A percentile compares a stretch with the other conserved stretches of the same genome.
phyloP scores from a whole-genome alignment of 2,888 invertebrate species.

The Lacanobia oleracea region DNA sequence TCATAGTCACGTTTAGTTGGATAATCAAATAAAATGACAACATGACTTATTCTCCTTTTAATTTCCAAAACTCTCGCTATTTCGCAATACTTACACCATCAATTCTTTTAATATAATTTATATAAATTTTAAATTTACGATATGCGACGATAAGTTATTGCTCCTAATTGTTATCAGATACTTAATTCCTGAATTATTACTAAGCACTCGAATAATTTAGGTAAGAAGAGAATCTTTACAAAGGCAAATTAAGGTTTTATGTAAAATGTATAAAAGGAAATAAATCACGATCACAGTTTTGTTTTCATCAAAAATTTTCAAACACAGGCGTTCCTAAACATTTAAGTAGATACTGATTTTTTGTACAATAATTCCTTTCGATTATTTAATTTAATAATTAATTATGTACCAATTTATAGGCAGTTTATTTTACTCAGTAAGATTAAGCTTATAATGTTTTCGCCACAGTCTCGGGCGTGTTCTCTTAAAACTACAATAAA shows the following conservation, averaged over 20 bases:
- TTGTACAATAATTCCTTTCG: slow-evolving; percentile 66
- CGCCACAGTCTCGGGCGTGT: slow-evolving; percentile 53
- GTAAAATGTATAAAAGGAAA: slow-evolving; percentile 63
- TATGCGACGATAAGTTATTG: slow-evolving; percentile 86
- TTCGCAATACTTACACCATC: slow-evolving; percentile 78
- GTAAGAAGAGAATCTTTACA: slow-evolving; percentile 44
- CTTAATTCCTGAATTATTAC: slow-evolving; percentile 61
- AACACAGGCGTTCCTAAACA: slow-evolving; percentile 37
- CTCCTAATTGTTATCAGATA: slow-evolving; percentile 72
- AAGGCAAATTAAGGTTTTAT: slow-evolving; percentile 27
- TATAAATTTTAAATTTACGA: slow-evolving; percentile 80
- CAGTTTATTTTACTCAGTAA: slow-evolving; percentile 41
- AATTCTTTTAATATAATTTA: slow-evolving; percentile 71
- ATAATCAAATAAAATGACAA: slow-evolving; percentile 51
- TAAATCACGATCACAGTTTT: slow-evolving; percentile 66
- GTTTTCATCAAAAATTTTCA: slow-evolving; percentile 53
- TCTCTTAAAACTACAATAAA: slow-evolving; percentile 20
- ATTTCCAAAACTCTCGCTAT: slow-evolving; percentile 83
- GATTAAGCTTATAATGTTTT: slow-evolving; percentile 21
- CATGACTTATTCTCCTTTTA: slow-evolving; percentile 75
- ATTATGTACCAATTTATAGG: slow-evolving; percentile 53
- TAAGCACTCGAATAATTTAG: slow-evolving; percentile 59
- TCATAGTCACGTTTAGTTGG: background rate
- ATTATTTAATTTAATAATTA: slow-evolving; percentile 35
- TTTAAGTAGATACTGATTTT: slow-evolving; percentile 44